Conservation (phyloP, 2,113 vertebrate genomes). For the Lucifuga dentata region DNA sequence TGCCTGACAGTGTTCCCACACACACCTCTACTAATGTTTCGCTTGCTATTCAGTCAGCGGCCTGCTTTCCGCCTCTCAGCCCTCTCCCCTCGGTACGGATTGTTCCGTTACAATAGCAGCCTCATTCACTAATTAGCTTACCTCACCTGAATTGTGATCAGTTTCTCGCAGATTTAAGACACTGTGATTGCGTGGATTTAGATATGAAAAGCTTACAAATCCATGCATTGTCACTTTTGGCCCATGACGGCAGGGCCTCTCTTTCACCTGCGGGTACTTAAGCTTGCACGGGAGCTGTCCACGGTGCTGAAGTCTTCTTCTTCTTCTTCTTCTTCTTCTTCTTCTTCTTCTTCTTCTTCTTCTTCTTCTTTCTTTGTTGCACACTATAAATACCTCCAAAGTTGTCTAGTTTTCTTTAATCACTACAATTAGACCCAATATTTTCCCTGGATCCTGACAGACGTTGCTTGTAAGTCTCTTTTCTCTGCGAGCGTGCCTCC, state of each 20-base stretch:
- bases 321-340: constrained; percentile 74
- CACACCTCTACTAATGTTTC: constrained; percentile 97
- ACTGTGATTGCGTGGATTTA: constrained; percentile 49
- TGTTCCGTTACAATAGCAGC: constrained; percentile 87
- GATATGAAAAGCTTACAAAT: constrained; percentile 25
- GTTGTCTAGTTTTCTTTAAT: constrained; percentile 95
- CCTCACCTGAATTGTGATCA: constrained; percentile 83
- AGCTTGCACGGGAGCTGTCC: constrained; percentile 16
- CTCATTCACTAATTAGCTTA: constrained; percentile 88
- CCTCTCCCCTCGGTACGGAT: constrained; percentile 80
- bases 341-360: constrained; percentile 38
- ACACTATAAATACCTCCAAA: constrained; percentile 91
- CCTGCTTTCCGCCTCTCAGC: constrained; percentile 66
- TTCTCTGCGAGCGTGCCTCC: constrained; percentile 98
- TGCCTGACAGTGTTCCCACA: constrained; percentile 93
- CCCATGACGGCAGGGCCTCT: neutral
- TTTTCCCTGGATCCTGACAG: constrained; percentile 98
- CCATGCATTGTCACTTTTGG: constrained; percentile 60
- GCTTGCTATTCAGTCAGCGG: constrained; percentile 94
- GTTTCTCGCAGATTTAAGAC: constrained; percentile 49
- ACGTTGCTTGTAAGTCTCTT: constrained; percentile 99
- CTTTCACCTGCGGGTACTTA: too few species aligned
- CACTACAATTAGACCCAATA: constrained; percentile 95
- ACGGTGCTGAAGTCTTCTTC: constrained; percentile 24
- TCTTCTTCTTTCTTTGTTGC: constrained; percentile 87